These are phyloP conservation scores for Nasonia giraulti DNA, from an alignment of 1,140 invertebrate species.

Conservation along the genomic window DNA sequence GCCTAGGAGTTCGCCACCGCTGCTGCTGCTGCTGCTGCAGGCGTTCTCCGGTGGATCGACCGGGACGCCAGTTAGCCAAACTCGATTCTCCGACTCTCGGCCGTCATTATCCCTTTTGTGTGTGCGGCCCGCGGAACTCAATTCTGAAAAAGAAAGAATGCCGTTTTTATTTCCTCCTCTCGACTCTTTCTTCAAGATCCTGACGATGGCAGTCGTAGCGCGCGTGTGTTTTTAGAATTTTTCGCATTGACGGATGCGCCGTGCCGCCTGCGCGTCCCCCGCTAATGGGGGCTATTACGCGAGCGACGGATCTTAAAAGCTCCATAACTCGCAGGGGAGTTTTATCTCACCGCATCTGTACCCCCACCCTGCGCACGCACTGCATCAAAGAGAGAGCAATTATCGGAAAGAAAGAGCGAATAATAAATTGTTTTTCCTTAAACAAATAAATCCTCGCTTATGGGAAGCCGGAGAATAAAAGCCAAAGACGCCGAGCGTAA, in stretches of 20 bases:
- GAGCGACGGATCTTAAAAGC: conserved; percentile 24
- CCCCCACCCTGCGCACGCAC: background rate
- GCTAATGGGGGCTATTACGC: conserved; percentile 20
- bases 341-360: background rate
- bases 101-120: background rate
- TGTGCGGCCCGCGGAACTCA: background rate
- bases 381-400: conserved; percentile 16
- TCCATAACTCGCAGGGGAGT: background rate
- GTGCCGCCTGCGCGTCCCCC: too few species aligned
- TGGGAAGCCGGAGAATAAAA: background rate
- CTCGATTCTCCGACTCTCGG: background rate
- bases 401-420: background rate
- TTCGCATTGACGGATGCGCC: background rate
- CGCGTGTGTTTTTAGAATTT: background rate
- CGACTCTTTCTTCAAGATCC: background rate
- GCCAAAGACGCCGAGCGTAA: background rate
- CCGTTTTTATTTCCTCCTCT: background rate
- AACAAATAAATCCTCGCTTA: background rate
- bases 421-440: conserved; percentile 2
- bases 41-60: conserved; percentile 19
- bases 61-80: background rate
- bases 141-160: conserved; percentile 31
- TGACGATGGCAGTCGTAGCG: background rate
- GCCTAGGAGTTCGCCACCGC: background rate
- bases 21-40: background rate